Conservation (phyloP, 2,888 invertebrate species). For the Agapostemon virescens region DNA sequence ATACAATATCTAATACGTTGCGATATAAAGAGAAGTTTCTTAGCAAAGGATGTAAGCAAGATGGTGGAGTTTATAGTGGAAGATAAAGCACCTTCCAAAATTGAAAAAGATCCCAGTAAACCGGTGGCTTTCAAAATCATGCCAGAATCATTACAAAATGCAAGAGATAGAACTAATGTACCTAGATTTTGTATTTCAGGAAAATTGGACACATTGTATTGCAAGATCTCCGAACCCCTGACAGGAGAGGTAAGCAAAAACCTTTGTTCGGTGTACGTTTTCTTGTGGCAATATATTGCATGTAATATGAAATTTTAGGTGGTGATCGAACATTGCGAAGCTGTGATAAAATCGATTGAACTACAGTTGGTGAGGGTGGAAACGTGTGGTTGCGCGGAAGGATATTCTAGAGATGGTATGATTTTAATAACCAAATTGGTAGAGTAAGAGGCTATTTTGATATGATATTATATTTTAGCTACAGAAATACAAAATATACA, state of each 20-base stretch:
- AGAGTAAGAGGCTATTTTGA: neutral
- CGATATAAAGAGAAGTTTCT: slow-evolving; percentile 92
- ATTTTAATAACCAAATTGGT: neutral
- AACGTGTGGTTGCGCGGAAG: slow-evolving; percentile 96
- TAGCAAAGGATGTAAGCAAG: slow-evolving; percentile 93
- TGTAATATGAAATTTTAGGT: slow-evolving; percentile 80
- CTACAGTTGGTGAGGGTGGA: slow-evolving; percentile 96
- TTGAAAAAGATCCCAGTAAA: slow-evolving; percentile 81
- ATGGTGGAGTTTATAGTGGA: slow-evolving; percentile 95
- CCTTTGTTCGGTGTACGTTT: neutral
- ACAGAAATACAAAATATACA: slow-evolving; percentile 99
- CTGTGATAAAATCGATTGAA: slow-evolving; percentile 94
- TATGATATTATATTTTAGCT: slow-evolving; percentile 82
- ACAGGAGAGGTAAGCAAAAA: slow-evolving; percentile 88
- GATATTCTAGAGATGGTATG: slow-evolving; percentile 93
- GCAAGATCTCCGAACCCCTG: slow-evolving; percentile 92
- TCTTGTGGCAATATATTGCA: neutral
- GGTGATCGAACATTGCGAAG: slow-evolving; percentile 90
- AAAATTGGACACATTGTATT: slow-evolving; percentile 90
- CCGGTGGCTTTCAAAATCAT: slow-evolving; percentile 91
- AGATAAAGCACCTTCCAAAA: slow-evolving; percentile 81
- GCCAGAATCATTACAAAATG: slow-evolving; percentile 90
- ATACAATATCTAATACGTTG: slow-evolving; percentile 92
- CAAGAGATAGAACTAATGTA: slow-evolving; percentile 85
- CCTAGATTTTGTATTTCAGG: slow-evolving; percentile 93